Evolutionary conservation across 2,113 vertebrate species (phyloP), one percentile per base, ranked within the genome.

Genomic region (Podarcis muralis): DNA sequence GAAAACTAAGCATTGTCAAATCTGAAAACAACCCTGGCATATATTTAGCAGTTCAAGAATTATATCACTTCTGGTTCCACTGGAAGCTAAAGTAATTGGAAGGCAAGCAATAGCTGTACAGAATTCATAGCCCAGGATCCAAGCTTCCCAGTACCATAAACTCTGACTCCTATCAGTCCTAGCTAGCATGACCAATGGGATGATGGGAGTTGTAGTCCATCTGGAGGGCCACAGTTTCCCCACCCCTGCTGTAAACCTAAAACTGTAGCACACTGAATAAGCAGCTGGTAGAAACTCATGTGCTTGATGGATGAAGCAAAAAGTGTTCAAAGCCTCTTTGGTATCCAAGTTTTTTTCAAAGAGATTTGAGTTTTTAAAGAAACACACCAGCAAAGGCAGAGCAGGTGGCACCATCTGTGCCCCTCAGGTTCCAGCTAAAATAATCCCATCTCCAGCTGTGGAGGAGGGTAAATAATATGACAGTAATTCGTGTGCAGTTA

Each of bases 351-450:
- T 16, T 35, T 88, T 3, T 1, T 0, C 15, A 91, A 71, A 15
- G 69, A 80, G 85, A 90, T 85, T 79, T 27, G 62, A 90, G 48
- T 20, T 35, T 15, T 35, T 32, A 35, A 74, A 72, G 6, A 69
- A 79, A 76, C 35, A 57, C 0, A 5, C 87, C 92, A 93, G 90
- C 91, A 90, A 91, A 57, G 0, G 0, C 35, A 66, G 40, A 20
- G 4, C 91, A 93, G 90, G 87, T 94, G 94, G 91, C 91, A 93
- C 92, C 92, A 88, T 91, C 92, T 92, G 88, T 2, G 0, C 40
- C 59, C 91, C 72, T 53, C 30, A 62, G 62, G 27, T 35, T 88
- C 89, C 92, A 93, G 86, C 0, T 66, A 84, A 90, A 92, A 92
- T 86, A 95, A 85, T 83, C 87, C 87, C 59, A 2, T 82, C 74